Percentiles rank a stretch among this genome's conserved stretches.
Conservation (phyloP, 2,888 invertebrate genomes). For the Sepioteuthis lessoniana region DNA sequence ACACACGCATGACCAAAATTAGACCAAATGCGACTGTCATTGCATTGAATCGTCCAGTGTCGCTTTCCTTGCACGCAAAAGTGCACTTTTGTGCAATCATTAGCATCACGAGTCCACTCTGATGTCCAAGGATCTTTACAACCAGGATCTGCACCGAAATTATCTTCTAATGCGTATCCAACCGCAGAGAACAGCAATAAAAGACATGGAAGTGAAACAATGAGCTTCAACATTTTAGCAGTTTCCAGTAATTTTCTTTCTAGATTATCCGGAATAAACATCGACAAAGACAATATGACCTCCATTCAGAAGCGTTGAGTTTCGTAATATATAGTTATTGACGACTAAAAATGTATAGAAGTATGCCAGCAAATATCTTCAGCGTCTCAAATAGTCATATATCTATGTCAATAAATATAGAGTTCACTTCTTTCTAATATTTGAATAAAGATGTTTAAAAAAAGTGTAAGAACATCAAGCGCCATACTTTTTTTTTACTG, state of each 20-base stretch:
- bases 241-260: background rate
- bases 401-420: too few relatives aligned
- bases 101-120: slow-evolving; percentile 59
- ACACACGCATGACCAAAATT: slow-evolving; percentile 61
- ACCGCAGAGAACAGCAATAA: background rate
- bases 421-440: too few relatives aligned
- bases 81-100: slow-evolving; percentile 57
- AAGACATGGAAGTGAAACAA: background rate
- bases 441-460: too few relatives aligned
- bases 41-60: slow-evolving; percentile 59
- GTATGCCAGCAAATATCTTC: too few relatives aligned
- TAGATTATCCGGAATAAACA: background rate
- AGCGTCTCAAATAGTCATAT: too few relatives aligned
- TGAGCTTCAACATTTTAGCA: background rate
- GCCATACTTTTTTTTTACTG: too few relatives aligned
- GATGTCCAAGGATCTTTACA: slow-evolving; percentile 61
- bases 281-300: too few relatives aligned
- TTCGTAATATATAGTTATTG: too few relatives aligned
- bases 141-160: slow-evolving; percentile 59
- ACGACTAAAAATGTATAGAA: too few relatives aligned
- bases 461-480: too few relatives aligned
- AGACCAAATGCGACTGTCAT: slow-evolving; percentile 61
- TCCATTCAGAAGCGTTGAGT: too few relatives aligned
- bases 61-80: slow-evolving; percentile 57
- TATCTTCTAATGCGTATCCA: slow-evolving; percentile 52